Evolutionary conservation across 2,113 vertebrate genomes (phyloP), one percentile per base, ranked within the genome.

Genomic region (Pontoporia blainvillei): DNA sequence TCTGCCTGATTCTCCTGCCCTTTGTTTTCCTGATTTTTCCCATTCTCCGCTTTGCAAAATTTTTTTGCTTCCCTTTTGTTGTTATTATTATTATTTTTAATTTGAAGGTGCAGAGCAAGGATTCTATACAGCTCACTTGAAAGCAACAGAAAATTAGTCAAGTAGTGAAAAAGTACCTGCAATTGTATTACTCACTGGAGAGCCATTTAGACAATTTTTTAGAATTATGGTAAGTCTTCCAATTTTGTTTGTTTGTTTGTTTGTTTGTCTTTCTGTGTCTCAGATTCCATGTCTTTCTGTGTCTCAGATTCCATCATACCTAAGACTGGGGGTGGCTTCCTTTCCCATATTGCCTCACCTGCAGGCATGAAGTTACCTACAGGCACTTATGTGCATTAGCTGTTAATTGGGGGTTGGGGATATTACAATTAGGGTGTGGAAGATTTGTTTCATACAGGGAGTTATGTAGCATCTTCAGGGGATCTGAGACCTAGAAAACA

Each of bases 401-500:
- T 69, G 41, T 89, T 95, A 81, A 92, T 92, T 91, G 46, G 87
- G 95, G 95, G 61, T 52, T 95, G 44, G 49, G 87, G 49, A 83
- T 96, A 92, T 97, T 97, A 97, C 96, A 94, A 95, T 97, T 96
- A 90, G 96, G 96, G 93, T 97, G 90, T 87, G 88, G 95, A 94
- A 97, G 92, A 95, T 98, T 96, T 95, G 96, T 94, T 96, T 97
- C 97, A 97, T 97, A 98, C 96, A 98, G 95, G 96, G 98, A 97
- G 92, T 95, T 97, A 94, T 92, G 95, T n/a, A 96, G 97, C 96
- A 86, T 96, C 98, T 98, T 98, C 92, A 9, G 97, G 97, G 97
- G 95, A 97, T 98, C 96, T 98, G 97, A 98, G 98, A 98, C 98
- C 97, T 95, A 97, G 90, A 96, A 98, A 98, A 98, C 97, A 98